Evolutionary conservation across 2,797 vertebrate genomes (phyloP).

Genomic region (Myiotriccus ornatus): DNA sequence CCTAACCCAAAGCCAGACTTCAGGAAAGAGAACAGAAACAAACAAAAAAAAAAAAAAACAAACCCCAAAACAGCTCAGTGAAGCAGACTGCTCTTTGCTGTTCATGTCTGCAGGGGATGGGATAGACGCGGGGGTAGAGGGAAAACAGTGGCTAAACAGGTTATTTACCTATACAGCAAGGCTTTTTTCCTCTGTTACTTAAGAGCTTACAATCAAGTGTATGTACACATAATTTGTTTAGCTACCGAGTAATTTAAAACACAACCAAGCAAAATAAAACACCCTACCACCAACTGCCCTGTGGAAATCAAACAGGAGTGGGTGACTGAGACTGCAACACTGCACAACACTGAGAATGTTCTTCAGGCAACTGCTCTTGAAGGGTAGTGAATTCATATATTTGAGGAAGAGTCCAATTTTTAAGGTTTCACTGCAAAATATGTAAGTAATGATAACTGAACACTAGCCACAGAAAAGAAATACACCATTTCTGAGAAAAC

Average conservation of each 20-base stretch:
- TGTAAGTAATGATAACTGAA: fast-evolving
- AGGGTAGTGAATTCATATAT: not conserved
- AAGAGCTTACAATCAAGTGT: not conserved
- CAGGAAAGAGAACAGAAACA: not conserved
- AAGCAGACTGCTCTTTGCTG: not conserved
- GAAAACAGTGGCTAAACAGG: not conserved
- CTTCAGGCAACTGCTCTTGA: not conserved
- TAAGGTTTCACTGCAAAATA: not conserved
- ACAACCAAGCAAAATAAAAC: not conserved
- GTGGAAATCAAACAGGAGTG: not conserved
- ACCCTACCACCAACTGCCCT: not conserved
- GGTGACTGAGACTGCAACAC: not conserved
- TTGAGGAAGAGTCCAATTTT: not conserved
- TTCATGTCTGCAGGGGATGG: fast-evolving
- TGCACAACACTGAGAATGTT: not conserved
- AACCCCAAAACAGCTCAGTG: not conserved
- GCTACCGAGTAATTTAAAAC: not conserved
- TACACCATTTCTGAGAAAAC: not conserved
- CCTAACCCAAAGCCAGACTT: not conserved
- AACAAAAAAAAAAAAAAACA: too few relatives aligned
- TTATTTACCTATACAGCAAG: not conserved
- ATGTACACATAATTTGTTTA: not conserved
- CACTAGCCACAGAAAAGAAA: not conserved
- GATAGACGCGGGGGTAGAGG: not conserved
- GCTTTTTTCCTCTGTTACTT: not conserved